A percentile compares a stretch with the other conserved stretches of the same genome.
Evolutionary conservation across 2,888 invertebrate genomes (phyloP).

Genomic region (Myopa testacea): DNA sequence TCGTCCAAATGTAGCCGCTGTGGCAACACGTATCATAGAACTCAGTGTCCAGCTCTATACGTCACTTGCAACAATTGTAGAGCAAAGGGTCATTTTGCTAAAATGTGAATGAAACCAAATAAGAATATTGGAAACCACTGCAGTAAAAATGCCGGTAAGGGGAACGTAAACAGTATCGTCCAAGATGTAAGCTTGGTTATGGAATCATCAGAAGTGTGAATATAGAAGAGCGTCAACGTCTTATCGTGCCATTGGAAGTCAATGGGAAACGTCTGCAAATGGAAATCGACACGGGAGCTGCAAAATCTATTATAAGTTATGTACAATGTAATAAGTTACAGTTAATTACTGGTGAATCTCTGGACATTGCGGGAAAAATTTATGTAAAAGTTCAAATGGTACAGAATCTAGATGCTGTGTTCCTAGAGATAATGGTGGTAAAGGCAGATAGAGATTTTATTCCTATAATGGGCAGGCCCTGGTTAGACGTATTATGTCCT

Average conservation of each 20-base stretch:
- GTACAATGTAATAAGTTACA: background rate
- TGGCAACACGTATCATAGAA: background rate
- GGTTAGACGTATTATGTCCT: constrained; percentile 8
- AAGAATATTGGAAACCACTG: background rate
- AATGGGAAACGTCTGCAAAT: no score
- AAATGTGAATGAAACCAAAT: background rate
- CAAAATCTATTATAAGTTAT: no score
- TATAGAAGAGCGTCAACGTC: background rate
- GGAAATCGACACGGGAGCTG: no score
- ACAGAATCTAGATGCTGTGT: no score
- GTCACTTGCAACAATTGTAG: background rate
- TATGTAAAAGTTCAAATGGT: no score
- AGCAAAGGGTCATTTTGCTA: constrained; percentile 1
- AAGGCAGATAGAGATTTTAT: background rate
- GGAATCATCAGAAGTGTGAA: background rate
- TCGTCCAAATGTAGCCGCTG: constrained; percentile 1
- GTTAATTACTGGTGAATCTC: background rate
- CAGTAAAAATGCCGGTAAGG: background rate
- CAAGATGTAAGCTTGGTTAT: background rate
- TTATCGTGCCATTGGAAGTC: background rate
- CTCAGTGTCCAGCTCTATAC: constrained; percentile 2
- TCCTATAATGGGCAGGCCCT: constrained; percentile 10
- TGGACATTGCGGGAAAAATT: background rate
- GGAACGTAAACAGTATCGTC: background rate
- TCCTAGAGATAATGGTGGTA: background rate